Base-by-base conservation (phyloP, 2,888 invertebrate species). In the Athripsodes cinereus region DNA sequence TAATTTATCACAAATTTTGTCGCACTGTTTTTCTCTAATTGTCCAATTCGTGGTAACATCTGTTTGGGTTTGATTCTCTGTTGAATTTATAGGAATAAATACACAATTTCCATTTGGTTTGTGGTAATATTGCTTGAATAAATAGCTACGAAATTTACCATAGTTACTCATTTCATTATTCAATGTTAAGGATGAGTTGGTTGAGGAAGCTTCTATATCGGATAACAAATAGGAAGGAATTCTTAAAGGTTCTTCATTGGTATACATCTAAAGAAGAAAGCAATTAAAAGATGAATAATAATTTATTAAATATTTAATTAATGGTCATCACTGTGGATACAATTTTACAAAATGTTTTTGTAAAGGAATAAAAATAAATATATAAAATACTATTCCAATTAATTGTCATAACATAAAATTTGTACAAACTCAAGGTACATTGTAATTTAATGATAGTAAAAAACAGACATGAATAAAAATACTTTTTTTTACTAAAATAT, bases 1-100 rank as follows among this genome's bases (percentile, higher is more conserved):
- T 20, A 21, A 18, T n/a, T n/a, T n/a, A n/a, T n/a, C n/a, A 57
- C 18, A 75, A 13, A 5, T 16, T 40, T 40, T 16, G 13, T 40
- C 40, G 26, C 10, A 26, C 3, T 3, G 26, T 3, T 26, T 10
- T 3, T 26, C 26, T 3, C 5, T 10, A 10, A 26, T 26, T 26
- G 5, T 3, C 3, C 10, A 3, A 26, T 26, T 26, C 26, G 3
- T 10, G 3, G 26, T 26, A 26, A 26, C 3, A 8, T 8, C 31
- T 6, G 8, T 8, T 3, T 13, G 3, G 13, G 2, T 40, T 5
- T 16, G 16, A 3, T 40, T 16, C 16, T 40, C 40, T 2, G 40
- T 40, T 16, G 40, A 40, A 16, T 40, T 40, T 13, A 40, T 13
- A 8, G 40, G 40, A 8, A 40, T 40, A 40, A n/a, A 16, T 13